phyloP scores from a whole-genome alignment of 2,113 vertebrate genomes.

The Sisor rabdophorus region DNA sequence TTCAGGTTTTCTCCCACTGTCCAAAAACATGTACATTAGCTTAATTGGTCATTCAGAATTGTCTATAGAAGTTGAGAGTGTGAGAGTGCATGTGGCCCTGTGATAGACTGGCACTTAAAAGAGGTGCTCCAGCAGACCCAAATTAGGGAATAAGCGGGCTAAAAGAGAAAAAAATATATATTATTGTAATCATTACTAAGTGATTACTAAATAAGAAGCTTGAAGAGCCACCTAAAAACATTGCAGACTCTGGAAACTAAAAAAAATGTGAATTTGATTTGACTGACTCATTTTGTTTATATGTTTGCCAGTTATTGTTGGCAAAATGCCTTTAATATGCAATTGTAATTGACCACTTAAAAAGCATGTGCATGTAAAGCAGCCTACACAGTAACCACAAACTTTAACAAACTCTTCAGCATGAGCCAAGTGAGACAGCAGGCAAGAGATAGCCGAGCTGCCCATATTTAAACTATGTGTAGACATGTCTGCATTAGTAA shows the following conservation, averaged over 20 bases:
- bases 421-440: background rate
- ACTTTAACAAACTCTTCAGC: background rate
- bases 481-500: background rate
- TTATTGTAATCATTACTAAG: background rate
- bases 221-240: background rate
- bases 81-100: too few relatives aligned
- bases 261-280: slow-evolving; percentile 14
- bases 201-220: background rate
- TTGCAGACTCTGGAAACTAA: slow-evolving; percentile 12
- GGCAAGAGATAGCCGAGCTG: background rate
- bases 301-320: slow-evolving; percentile 24
- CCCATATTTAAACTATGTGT: background rate
- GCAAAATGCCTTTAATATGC: slow-evolving; percentile 14
- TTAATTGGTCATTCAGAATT: too few relatives aligned
- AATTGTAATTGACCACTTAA: slow-evolving; percentile 30
- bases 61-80: too few relatives aligned
- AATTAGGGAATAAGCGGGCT: too few relatives aligned
- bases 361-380: slow-evolving; percentile 3
- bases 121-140: too few relatives aligned
- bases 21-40: too few relatives aligned
- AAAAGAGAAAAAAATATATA: too few relatives aligned
- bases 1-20: too few relatives aligned
- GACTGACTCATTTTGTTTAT: slow-evolving; percentile 31
- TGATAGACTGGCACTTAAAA: too few relatives aligned
- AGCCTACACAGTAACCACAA: slow-evolving; percentile 29